A percentile compares a stretch with the other conserved stretches of the same genome.
Evolutionary conservation across 23 tunicate species (phyloP).

Genomic region (Corella eumyota): DNA sequence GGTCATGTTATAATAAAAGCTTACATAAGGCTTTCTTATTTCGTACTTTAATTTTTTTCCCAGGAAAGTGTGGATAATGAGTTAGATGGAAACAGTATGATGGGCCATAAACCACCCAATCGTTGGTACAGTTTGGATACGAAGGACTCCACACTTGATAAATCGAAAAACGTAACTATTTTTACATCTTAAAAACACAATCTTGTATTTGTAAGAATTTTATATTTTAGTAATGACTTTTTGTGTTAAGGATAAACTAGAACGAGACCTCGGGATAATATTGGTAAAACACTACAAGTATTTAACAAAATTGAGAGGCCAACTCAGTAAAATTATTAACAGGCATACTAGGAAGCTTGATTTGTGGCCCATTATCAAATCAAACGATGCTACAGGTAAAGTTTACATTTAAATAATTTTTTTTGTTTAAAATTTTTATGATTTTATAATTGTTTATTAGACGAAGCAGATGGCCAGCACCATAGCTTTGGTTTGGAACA

Average conservation of each 20-base stretch:
- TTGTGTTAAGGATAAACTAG: too few species aligned
- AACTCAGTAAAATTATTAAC: conserved; percentile 5
- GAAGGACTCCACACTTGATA: too few species aligned
- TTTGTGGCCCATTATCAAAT: conserved; percentile 9
- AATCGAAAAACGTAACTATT: too few species aligned
- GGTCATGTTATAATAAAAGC: conserved; percentile 1
- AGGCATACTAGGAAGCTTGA: conserved; percentile 1
- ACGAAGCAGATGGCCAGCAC: not conserved
- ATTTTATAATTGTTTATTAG: not conserved
- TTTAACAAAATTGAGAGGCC: not conserved
- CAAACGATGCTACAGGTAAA: not conserved
- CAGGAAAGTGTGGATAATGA: conserved; percentile 13
- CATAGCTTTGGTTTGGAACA: conserved; percentile 2
- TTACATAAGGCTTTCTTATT: not conserved
- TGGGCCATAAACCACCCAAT: conserved; percentile 22
- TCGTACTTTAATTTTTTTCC: too few species aligned
- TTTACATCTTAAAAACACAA: too few species aligned
- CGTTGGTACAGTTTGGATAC: too few species aligned
- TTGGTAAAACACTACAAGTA: conserved; percentile 4
- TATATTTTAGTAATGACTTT: too few species aligned
- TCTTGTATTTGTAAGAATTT: too few species aligned
- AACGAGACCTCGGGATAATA: too few species aligned
- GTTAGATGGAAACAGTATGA: conserved; percentile 14
- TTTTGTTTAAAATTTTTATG: conserved; percentile 1
- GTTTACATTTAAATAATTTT: not conserved